Base-by-base conservation (phyloP, 2,797 vertebrate genomes). In the Rhabdophis nuchalis region DNA sequence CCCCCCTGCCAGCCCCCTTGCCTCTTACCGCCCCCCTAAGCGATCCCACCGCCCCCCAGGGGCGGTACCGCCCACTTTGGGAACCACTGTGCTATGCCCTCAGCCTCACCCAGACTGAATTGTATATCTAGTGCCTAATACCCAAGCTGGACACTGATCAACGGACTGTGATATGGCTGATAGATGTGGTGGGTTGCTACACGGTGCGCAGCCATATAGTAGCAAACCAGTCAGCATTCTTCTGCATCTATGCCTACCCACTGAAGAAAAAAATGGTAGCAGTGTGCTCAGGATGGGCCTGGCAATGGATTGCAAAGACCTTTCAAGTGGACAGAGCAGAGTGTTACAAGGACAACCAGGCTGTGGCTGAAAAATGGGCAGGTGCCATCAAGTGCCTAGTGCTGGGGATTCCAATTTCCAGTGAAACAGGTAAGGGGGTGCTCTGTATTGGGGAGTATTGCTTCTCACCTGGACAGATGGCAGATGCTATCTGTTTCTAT, bases 181-280 rank as follows among this genome's bases (percentile, higher is more conserved):
- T 97, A 0, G 98, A 99, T 94, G 97, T 99, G 54, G 98, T 98
- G 2, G 98, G 99, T 1, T 98, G 98, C 95, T 98, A 98, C 93
- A 97, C 96, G 1, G 90, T 97, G 88, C 95, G 96, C 25, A 96
- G 95, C 93, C 93, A 98, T 96, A 94, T 92, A 1, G 88, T 95
- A 14, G 90, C 88, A 0, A 23, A 98, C 97, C 5, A 95, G 0
- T 95, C 94, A 0, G 98, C 72, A 95, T 99, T 93, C 96, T 98
- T 96, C 97, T 98, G 96, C 11, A 95, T 99, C 91, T 99, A 98
- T 94, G 98, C 98, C 96, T 99, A 99, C 91, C 98, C 98, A 0
- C 96, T 98, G 1, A 98, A 98, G 52, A 97, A 98, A 85, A 97
- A 97, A 64, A 97, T 98, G 92, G 94, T 94, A 25, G 92, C 93